phyloP scores from a whole-genome alignment of 2,888 invertebrate genomes.

The Clunio marinus region DNA sequence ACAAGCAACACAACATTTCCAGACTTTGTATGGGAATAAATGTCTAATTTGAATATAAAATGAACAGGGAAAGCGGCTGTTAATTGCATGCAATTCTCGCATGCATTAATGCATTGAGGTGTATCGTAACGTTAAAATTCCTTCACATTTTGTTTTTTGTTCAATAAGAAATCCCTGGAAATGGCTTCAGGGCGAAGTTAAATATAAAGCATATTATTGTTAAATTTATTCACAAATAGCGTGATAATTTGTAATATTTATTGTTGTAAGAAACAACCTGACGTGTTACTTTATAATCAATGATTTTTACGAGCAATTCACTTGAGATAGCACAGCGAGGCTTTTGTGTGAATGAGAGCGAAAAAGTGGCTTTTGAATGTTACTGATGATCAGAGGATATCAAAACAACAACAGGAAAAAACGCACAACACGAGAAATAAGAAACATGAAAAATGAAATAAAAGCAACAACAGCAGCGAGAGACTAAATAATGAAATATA shows the following conservation, averaged over 20 bases:
- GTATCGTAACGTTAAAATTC: too few relatives aligned
- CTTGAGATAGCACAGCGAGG: too few relatives aligned
- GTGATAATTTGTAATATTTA: constrained; percentile 34
- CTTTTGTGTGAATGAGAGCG: too few relatives aligned
- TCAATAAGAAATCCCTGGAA: background rate
- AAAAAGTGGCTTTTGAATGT: constrained; percentile 19
- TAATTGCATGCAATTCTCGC: background rate
- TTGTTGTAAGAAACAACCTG: constrained; percentile 1
- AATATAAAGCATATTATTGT: background rate
- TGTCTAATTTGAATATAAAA: constrained; percentile 20
- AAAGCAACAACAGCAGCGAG: too few relatives aligned
- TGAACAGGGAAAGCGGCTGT: background rate
- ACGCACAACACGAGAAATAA: too few relatives aligned
- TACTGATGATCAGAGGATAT: too few relatives aligned
- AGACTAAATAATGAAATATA: too few relatives aligned
- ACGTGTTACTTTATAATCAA: constrained; percentile 29
- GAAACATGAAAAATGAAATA: too few relatives aligned
- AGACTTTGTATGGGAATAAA: constrained; percentile 3
- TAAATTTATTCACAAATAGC: constrained; percentile 30
- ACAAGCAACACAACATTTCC: background rate
- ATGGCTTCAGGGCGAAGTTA: background rate
- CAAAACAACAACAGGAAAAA: too few relatives aligned
- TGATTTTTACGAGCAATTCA: constrained; percentile 24
- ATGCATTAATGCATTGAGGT: background rate
- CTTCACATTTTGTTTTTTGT: too few relatives aligned